Evolutionary conservation across 2,113 vertebrate genomes (phyloP), one percentile per base, ranked within the genome.

Genomic region (Albula glossodonta): DNA sequence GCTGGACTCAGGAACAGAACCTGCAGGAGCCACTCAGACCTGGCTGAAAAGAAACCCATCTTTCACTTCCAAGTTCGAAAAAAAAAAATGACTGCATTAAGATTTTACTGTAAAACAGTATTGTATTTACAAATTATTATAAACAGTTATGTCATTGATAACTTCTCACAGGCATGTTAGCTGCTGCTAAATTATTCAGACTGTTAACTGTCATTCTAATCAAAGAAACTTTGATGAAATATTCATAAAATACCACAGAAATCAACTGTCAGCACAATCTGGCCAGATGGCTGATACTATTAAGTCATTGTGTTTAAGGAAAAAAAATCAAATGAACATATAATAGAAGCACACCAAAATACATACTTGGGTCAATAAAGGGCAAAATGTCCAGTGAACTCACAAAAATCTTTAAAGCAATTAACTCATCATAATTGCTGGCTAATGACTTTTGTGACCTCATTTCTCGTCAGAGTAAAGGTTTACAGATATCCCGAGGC

Each of bases 1-100:
- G 56, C 84, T 60, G 74, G 52, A 49, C 80, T 83, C 74, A 87
- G 86, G 83, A 25, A n/a, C 60, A 2, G 84, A 13, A 86, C 13
- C 22, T 74, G 25, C 19, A 60, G 13, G 25, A 41, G 56, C 78
- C 41, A 13, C 4, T 52, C 60, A 84, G n/a, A 81, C 79, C 83
- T 12, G 12, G 13, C 50, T 25, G 50, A 17, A 84, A 87, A n/a
- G 6, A 70, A 57, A 49, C 12, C 25, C 25, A 81, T n/a, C 48
- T 50, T 49, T 78, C 50, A 50, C 60, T 70, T 63, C 10, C 19
- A 52, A 15, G 41, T 52, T 51, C 74, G 85, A 13, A 66, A 11
- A n/a, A 70, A 82, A 48, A 50, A 25, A 51, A 25, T 81, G 3
- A 53, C 1, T 8, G 74, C 8, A 77, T 56, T 56, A 7, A 9